Conservation (phyloP, 2,113 vertebrate species). For the Kryptolebias marmoratus region DNA sequence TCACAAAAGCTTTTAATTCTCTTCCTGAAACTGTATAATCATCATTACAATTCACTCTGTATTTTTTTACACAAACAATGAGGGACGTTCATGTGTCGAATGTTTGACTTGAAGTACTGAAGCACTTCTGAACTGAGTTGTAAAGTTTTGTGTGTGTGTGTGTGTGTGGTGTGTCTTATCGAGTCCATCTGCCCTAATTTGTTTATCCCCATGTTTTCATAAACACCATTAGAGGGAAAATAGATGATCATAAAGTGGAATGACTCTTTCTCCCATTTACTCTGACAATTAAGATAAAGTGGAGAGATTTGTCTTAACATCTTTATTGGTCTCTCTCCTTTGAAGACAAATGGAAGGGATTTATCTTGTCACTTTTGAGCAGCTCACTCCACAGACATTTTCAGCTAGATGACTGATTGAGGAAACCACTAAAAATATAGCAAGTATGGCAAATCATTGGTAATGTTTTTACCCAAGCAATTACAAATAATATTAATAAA, state of each 20-base stretch:
- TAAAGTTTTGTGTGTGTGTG: slow-evolving; percentile 6
- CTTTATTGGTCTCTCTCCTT: slow-evolving; percentile 40
- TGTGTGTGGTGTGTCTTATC: slow-evolving; percentile 37
- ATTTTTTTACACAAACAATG: too few species aligned
- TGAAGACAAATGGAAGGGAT: slow-evolving; percentile 37
- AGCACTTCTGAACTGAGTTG: not conserved
- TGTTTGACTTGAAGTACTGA: too few species aligned
- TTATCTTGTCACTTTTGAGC: slow-evolving; percentile 22
- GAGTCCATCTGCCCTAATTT: slow-evolving; percentile 52
- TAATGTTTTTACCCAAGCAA: slow-evolving; percentile 4
- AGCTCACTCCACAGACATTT: slow-evolving; percentile 21
- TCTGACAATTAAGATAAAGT: slow-evolving; percentile 66
- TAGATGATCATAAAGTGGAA: slow-evolving; percentile 63
- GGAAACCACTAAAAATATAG: not conserved
- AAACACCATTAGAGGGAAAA: slow-evolving; percentile 71
- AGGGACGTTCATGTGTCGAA: too few species aligned
- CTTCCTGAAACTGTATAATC: too few species aligned
- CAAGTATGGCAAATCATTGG: not conserved
- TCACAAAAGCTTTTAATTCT: too few species aligned
- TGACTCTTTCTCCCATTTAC: slow-evolving; percentile 58
- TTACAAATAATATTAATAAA: too few species aligned
- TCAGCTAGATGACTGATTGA: slow-evolving; percentile 28
- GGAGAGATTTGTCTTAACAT: slow-evolving; percentile 43
- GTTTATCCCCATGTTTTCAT: slow-evolving; percentile 61
- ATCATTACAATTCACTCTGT: too few species aligned